Base-by-base conservation (phyloP, 2,797 vertebrate species). In the Diceros bicornis region DNA sequence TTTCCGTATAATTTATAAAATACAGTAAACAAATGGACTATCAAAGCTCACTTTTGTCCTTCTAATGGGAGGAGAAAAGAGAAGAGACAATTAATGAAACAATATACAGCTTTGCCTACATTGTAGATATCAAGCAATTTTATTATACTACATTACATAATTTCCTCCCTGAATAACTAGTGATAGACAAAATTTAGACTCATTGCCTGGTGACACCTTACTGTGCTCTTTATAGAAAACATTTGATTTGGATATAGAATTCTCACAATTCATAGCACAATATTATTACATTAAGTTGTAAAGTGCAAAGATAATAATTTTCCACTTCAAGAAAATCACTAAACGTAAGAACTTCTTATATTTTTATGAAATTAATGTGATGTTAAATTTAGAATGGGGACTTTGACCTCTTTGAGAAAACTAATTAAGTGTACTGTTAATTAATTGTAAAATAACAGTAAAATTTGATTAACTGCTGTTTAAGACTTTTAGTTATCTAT, bases 161-260 rank as follows among this genome's bases (percentile, higher is more conserved):
- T 92, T 91, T 88, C 84, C 78, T 91, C 94, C 82, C 29, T 37
- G 94, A 89, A 89, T 94, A 96, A 98, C 91, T 84, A 91, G 44
- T 68, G 94, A 97, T 64, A 55, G 92, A 81, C 0, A 75, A 92
- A 97, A 96, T 96, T 89, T 94, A 97, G 96, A 97, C 66, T 0
- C n/a, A 77, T 79, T 94, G n/a, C 55, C n/a, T 92, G 94, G 82
- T 83, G 79, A 86, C 82, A 97, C 83, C 74, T 98, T 96, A 98
- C 71, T 95, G 1, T 0, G 0, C 32, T 97, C 88, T 87, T 97
- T 94, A 89, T 29, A 96, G 78, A 88, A 57, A 55, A 0, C 0
- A 68, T n/a, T 86, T 79, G 95, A 97, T 96, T 95, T 89, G 74
- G 96, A 94, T 87, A 29, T 21, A 52, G 16, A 95, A 84, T 96